A percentile compares a stretch with the other conserved stretches of the same genome.
Conservation (phyloP, 2,888 invertebrate genomes). For the Drosophila paramelanica region DNA sequence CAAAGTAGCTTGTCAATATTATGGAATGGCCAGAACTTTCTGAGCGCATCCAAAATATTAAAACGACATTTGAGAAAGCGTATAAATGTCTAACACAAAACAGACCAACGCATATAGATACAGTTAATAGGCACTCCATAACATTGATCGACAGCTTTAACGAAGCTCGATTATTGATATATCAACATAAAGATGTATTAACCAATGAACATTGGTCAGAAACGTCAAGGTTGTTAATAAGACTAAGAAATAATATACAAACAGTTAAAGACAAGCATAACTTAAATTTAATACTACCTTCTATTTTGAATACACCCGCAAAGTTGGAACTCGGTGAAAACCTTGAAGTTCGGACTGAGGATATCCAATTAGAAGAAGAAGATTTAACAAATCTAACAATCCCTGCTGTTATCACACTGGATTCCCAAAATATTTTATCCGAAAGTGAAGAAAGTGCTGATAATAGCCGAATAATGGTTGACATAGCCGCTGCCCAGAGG, state of each 20-base stretch:
- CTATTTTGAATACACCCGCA: conserved; percentile 3
- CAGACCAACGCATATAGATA: neutral
- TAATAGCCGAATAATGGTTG: conserved; percentile 15
- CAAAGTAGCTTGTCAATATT: too few relatives aligned
- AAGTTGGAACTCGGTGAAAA: neutral
- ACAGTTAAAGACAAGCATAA: conserved; percentile 4
- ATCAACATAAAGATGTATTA: conserved; percentile 22
- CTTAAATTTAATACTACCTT: conserved; percentile 2
- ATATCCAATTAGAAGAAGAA: neutral
- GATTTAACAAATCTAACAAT: too few relatives aligned
- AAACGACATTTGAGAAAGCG: neutral
- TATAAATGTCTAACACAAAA: conserved; percentile 7
- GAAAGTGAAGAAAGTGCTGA: too few relatives aligned
- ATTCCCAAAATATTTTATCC: too few relatives aligned
- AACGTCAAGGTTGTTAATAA: conserved; percentile 13
- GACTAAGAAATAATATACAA: conserved; percentile 7
- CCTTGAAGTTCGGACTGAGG: neutral
- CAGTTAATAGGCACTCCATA: conserved; percentile 1
- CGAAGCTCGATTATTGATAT: conserved; percentile 22
- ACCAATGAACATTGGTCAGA: conserved; percentile 21
- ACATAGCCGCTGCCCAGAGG: conserved; percentile 8
- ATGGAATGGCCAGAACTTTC: conserved; percentile 1
- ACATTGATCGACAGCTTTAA: conserved; percentile 11
- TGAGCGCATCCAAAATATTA: conserved; percentile 5
- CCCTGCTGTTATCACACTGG: too few relatives aligned